phyloP scores from a whole-genome alignment of 2,797 vertebrate genomes.

The Gorsachius magnificus region DNA sequence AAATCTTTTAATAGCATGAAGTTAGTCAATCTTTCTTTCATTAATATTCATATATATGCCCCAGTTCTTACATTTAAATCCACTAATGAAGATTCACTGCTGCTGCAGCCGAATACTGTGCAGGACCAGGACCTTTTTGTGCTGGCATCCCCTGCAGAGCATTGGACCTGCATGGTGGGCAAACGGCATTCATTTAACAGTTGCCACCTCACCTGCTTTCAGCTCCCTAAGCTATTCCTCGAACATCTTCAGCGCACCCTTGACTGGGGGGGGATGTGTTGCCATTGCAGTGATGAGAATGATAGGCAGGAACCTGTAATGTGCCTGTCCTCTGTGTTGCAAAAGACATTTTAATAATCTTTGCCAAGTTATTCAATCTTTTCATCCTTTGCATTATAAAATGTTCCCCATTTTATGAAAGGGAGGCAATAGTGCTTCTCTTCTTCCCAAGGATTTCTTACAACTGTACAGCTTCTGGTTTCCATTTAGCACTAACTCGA shows the following conservation, averaged over 20 bases:
- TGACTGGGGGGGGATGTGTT: not conserved
- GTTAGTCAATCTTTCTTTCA: conserved; percentile 59
- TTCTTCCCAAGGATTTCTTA: not conserved
- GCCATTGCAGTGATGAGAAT: not conserved
- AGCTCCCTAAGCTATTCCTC: not conserved
- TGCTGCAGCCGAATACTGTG: not conserved
- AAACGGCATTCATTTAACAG: not conserved
- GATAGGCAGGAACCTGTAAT: not conserved
- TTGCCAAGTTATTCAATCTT: not conserved
- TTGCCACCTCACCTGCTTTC: not conserved
- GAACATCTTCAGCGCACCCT: not conserved
- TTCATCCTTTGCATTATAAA: not conserved
- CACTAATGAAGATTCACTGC: not conserved
- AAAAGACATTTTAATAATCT: conserved; percentile 11
- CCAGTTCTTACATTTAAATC: conserved; percentile 47
- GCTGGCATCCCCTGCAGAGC: not conserved
- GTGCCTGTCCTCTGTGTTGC: not conserved
- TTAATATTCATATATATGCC: conserved; percentile 62
- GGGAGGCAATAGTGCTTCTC: not conserved
- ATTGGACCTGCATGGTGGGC: not conserved
- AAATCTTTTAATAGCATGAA: conserved; percentile 60
- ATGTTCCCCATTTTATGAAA: not conserved
- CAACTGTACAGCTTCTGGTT: conserved; percentile 2
- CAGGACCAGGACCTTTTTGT: not conserved
- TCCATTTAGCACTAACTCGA: not conserved